Conservation (phyloP, 2,888 invertebrate genomes). For the Electrophaes corylata region DNA sequence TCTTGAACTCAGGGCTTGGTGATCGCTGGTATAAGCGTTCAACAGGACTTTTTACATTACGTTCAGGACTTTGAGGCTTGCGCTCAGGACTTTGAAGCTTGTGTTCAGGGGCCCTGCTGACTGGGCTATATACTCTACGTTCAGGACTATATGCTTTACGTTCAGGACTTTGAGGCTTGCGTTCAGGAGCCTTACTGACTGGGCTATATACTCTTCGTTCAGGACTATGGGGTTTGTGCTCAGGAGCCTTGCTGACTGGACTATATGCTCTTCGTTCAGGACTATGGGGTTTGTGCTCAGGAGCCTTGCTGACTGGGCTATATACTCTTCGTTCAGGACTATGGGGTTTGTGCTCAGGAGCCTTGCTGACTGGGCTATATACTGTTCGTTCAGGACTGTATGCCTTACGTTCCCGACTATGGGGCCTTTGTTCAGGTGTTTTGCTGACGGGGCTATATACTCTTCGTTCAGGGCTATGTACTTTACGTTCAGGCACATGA, state of each 20-base stretch:
- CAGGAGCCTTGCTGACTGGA: slow-evolving; percentile 29
- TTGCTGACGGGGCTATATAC: slow-evolving; percentile 20
- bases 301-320: too few relatives aligned
- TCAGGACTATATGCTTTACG: too few relatives aligned
- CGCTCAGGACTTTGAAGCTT: neutral
- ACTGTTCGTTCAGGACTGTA: slow-evolving; percentile 40
- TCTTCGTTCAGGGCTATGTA: slow-evolving; percentile 39
- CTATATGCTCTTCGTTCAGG: slow-evolving; percentile 25
- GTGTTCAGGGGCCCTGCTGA: neutral
- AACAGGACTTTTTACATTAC: slow-evolving; percentile 41
- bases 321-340: neutral
- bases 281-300: neutral
- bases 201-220: slow-evolving; percentile 29
- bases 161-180: slow-evolving; percentile 37
- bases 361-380: neutral
- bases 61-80: slow-evolving; percentile 37
- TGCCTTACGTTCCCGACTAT: slow-evolving; percentile 40
- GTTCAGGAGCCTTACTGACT: neutral
- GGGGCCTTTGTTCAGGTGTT: slow-evolving; percentile 34
- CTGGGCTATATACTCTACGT: slow-evolving; percentile 11
- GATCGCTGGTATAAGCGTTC: slow-evolving; percentile 56
- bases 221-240: slow-evolving; percentile 39
- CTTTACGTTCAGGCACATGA: slow-evolving; percentile 39
- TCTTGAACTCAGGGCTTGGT: slow-evolving; percentile 64
- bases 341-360: neutral